These are phyloP conservation scores for Drosophila cardini DNA, from an alignment of 1,140 invertebrate species.

Conservation along the genomic window DNA sequence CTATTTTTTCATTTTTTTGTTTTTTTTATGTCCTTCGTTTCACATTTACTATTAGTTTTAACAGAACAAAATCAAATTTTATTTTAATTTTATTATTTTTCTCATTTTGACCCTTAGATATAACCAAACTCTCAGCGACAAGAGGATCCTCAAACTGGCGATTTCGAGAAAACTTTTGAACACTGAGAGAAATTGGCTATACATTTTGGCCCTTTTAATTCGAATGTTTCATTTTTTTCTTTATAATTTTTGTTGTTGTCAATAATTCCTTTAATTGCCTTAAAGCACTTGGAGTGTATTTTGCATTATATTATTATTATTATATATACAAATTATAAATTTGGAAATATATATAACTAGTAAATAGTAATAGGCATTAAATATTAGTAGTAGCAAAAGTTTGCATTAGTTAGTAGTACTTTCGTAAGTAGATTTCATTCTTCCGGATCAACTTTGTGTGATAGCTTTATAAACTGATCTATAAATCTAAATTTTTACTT, in stretches of 20 bases:
- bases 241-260: slow-evolving; percentile 37
- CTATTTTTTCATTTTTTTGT: slow-evolving; percentile 13
- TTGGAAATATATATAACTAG: slow-evolving; percentile 68
- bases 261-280: slow-evolving; percentile 67
- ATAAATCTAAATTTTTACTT: slow-evolving; percentile 26
- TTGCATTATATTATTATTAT: slow-evolving; percentile 73
- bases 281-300: slow-evolving; percentile 83
- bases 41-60: slow-evolving; percentile 75
- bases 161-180: slow-evolving; percentile 50
- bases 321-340: slow-evolving; percentile 71
- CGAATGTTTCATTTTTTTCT: slow-evolving; percentile 66
- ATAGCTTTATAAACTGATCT: slow-evolving; percentile 38
- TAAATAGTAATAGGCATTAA: slow-evolving; percentile 72
- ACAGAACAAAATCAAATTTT: slow-evolving; percentile 79
- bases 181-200: background rate
- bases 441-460: slow-evolving; percentile 70
- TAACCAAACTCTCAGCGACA: slow-evolving; percentile 19
- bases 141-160: slow-evolving; percentile 68
- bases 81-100: slow-evolving; percentile 51
- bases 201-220: slow-evolving; percentile 57
- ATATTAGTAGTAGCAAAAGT: slow-evolving; percentile 82
- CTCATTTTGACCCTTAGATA: slow-evolving; percentile 45
- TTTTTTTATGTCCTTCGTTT: slow-evolving; percentile 58
- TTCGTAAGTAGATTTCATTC: slow-evolving; percentile 69
- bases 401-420: slow-evolving; percentile 74